Evolutionary conservation across 2,113 vertebrate species (phyloP).

Genomic region (Trinectes maculatus): DNA sequence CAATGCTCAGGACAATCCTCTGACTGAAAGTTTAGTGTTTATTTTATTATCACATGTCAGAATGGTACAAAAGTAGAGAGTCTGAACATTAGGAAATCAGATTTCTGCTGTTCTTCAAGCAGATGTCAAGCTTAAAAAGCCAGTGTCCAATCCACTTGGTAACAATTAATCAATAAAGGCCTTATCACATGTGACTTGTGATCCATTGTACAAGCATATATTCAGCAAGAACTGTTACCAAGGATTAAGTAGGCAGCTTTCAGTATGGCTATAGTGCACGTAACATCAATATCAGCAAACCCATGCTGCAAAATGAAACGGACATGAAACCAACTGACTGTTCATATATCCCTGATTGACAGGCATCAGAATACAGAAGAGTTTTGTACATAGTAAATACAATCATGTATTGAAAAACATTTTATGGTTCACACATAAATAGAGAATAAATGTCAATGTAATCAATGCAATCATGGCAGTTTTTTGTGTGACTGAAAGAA

Average conservation of each 20-base stretch:
- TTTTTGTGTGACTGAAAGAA: conserved; percentile 10
- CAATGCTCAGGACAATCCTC: background rate
- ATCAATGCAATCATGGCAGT: conserved; percentile 46
- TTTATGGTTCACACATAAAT: conserved; percentile 16
- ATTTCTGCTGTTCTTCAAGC: conserved; percentile 45
- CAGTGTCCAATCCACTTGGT: conserved; percentile 53
- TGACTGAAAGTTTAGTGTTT: conserved; percentile 40
- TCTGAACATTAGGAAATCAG: conserved; percentile 55
- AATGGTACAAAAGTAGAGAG: conserved; percentile 70
- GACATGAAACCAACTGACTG: background rate
- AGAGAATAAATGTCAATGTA: conserved; percentile 18
- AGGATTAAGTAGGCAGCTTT: background rate
- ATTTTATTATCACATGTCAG: conserved; percentile 64
- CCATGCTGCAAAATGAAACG: conserved; percentile 21
- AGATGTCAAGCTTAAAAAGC: conserved; percentile 55
- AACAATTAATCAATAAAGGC: conserved; percentile 49
- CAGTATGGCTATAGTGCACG: conserved; percentile 34
- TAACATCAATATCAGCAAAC: conserved; percentile 25
- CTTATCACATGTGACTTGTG: conserved; percentile 12
- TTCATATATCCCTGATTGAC: conserved; percentile 41
- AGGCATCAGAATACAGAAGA: conserved; percentile 43
- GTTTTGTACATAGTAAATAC: conserved; percentile 36
- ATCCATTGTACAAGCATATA: conserved; percentile 21
- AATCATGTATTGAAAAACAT: conserved; percentile 36
- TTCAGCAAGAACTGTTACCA: conserved; percentile 4